phyloP scores from a whole-genome alignment of 2,113 vertebrate species.

The Oreochromis spilurus region DNA sequence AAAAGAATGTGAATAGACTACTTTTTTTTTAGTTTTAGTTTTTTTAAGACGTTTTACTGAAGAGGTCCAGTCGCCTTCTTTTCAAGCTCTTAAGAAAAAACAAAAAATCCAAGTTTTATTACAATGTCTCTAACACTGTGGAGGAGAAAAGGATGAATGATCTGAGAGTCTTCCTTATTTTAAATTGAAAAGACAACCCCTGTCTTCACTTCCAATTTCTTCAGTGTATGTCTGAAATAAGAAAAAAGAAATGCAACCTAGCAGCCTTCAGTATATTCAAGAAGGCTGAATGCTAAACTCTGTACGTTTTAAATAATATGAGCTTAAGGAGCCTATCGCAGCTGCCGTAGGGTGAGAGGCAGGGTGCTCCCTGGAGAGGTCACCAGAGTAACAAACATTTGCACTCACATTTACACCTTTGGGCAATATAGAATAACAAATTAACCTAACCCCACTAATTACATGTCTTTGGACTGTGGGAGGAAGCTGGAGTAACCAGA shows the following conservation, averaged over 20 bases:
- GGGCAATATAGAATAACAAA: not conserved
- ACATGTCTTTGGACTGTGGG: not conserved
- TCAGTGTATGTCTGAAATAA: not conserved
- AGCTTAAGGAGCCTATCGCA: not conserved
- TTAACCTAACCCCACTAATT: not conserved
- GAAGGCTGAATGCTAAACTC: not conserved
- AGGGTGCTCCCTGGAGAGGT: not conserved
- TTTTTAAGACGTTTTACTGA: not conserved
- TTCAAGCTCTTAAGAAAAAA: not conserved
- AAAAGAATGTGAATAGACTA: not conserved
- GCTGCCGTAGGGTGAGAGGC: not conserved
- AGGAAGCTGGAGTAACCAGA: not conserved
- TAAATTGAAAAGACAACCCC: not conserved
- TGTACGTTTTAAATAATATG: not conserved
- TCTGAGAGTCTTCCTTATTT: not conserved
- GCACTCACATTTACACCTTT: not conserved
- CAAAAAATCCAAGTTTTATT: not conserved
- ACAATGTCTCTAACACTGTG: not conserved
- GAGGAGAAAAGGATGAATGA: not conserved
- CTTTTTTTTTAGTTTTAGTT: fast-evolving
- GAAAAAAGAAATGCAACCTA: not conserved
- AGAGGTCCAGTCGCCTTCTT: not conserved
- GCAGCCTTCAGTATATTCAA: not conserved
- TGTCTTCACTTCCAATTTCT: not conserved
- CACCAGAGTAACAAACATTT: not conserved